Conservation (phyloP, 1,140 invertebrate genomes). For the Drosophila parvula region DNA sequence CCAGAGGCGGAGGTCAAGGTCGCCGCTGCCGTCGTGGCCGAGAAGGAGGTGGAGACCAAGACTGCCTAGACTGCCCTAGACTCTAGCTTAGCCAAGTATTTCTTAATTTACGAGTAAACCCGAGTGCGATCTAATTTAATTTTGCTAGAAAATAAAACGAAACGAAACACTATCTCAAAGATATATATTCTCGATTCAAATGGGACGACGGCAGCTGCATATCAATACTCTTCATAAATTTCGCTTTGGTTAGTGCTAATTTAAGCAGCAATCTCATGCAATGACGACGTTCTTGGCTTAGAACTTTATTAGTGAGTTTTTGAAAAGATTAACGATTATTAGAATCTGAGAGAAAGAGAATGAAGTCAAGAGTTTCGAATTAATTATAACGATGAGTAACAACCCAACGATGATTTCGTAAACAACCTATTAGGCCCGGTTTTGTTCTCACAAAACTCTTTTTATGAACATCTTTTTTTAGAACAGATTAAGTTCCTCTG, state of each 20-base stretch:
- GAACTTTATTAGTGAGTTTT: conserved; percentile 26
- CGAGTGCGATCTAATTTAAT: conserved; percentile 49
- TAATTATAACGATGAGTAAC: conserved; percentile 30
- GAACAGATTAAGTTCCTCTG: conserved; percentile 5
- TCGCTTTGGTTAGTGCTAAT: conserved; percentile 42
- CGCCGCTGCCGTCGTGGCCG: conserved; percentile 14
- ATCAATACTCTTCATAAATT: conserved; percentile 33
- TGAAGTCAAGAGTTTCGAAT: conserved; percentile 12
- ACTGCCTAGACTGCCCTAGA: conserved; percentile 44
- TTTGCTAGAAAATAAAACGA: conserved; percentile 59
- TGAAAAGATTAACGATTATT: conserved; percentile 23
- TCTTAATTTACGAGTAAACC: conserved; percentile 36
- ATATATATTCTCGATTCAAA: conserved; percentile 10
- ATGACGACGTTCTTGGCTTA: conserved; percentile 22
- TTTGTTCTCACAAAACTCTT: conserved; percentile 15
- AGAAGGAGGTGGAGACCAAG: conserved; percentile 45
- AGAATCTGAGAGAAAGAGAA: conserved; percentile 7
- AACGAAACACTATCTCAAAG: conserved; percentile 29
- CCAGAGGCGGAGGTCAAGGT: conserved; percentile 33
- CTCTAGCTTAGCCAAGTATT: conserved; percentile 58
- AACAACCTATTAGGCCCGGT: conserved; percentile 16
- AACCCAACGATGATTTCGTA: neutral
- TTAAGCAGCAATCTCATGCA: conserved; percentile 15
- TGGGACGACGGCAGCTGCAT: conserved; percentile 34
- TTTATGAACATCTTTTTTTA: conserved; percentile 20